Percentiles rank a stretch among this genome's conserved stretches.
These are phyloP conservation scores for Clarias pachynema DNA, from an alignment of 2,797 vertebrate genomes.

Conservation along the genomic window DNA sequence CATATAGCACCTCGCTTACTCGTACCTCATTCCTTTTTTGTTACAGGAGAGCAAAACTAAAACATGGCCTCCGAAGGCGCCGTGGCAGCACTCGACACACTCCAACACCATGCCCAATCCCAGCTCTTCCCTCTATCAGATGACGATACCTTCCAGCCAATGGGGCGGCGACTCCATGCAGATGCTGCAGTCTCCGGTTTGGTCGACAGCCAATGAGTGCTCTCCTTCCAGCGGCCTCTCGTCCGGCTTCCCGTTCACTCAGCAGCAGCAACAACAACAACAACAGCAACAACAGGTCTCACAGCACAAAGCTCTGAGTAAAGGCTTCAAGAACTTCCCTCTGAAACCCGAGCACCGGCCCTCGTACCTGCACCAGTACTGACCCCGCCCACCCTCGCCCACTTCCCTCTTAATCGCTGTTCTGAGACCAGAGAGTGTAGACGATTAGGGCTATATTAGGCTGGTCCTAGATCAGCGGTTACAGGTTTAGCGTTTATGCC, in stretches of 20 bases:
- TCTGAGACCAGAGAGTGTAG: constrained; percentile 33
- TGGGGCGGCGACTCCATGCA: constrained; percentile 95
- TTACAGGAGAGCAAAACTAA: constrained; percentile 96
- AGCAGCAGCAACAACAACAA: constrained; percentile 82
- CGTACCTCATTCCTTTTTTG: neutral
- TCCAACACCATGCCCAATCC: constrained; percentile 86
- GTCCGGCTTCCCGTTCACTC: constrained; percentile 84
- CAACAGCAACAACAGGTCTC: constrained; percentile 68
- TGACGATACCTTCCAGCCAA: constrained; percentile 88
- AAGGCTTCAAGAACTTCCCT: constrained; percentile 98
- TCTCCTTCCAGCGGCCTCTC: constrained; percentile 78
- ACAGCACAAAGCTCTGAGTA: constrained; percentile 87
- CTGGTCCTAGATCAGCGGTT: constrained; percentile 32
- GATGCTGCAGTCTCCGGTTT: constrained; percentile 92
- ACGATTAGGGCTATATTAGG: neutral
- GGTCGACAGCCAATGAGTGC: constrained; percentile 89
- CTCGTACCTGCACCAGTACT: constrained; percentile 97
- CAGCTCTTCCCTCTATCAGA: constrained; percentile 87
- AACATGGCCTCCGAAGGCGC: constrained; percentile 98
- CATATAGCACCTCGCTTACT: neutral
- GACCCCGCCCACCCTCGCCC: constrained; percentile 55
- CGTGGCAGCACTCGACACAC: constrained; percentile 91
- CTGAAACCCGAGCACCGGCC: constrained; percentile 94
- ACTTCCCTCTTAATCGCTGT: constrained; percentile 50
- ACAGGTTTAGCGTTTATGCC: neutral